These are phyloP conservation scores for Galagoides demidoff DNA, from an alignment of 2,797 vertebrate species.

Conservation along the genomic window DNA sequence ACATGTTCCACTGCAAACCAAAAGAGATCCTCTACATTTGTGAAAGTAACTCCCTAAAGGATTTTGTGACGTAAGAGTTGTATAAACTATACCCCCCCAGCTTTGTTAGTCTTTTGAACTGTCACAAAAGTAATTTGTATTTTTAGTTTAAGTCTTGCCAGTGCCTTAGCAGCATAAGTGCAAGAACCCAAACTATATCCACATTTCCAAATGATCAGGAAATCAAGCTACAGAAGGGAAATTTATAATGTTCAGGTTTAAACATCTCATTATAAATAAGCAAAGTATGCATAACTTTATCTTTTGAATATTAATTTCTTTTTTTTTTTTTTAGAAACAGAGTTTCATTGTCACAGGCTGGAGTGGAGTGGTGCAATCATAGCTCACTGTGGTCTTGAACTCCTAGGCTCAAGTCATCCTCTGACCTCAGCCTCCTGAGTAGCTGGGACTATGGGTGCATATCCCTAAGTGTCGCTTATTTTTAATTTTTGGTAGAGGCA, in stretches of 20 bases:
- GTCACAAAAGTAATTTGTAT: not conserved
- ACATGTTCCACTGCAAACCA: constrained; percentile 67
- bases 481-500: not conserved
- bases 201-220: not conserved
- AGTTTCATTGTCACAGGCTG: not conserved
- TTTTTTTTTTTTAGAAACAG: not conserved
- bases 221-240: not conserved
- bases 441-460: not conserved
- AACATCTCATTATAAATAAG: not conserved
- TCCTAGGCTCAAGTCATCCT: not conserved
- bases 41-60: constrained; percentile 80
- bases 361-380: not conserved
- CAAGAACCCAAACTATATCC: not conserved
- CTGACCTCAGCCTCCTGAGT: not conserved
- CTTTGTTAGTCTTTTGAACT: not conserved
- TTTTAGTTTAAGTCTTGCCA: not conserved
- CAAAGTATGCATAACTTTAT: not conserved
- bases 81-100: not conserved
- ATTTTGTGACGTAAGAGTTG: constrained; percentile 81
- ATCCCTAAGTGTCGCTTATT: not conserved
- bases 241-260: not conserved
- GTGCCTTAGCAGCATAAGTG: not conserved
- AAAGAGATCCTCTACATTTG: constrained; percentile 86
- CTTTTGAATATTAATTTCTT: not conserved
- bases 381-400: not conserved